Base-by-base conservation (phyloP, 37 sponge, comb jelly and placozoan genomes). In the Tethya wilhelma region DNA sequence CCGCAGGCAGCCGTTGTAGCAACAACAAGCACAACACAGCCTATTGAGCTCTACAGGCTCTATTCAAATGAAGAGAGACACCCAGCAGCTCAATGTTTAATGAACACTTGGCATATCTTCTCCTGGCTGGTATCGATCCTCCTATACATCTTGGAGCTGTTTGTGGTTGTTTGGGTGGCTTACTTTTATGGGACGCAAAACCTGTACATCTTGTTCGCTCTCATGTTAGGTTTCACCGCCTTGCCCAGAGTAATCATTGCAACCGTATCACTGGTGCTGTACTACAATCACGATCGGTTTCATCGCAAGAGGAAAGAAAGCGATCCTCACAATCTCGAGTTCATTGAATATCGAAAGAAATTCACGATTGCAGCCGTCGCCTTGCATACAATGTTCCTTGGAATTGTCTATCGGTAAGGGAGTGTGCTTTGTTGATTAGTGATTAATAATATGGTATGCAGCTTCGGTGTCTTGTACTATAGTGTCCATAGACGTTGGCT, bases 391-490 rank as follows among this genome's bases (percentile, higher is more conserved):
- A 1, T 87, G 31, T 32, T 60, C 5, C 33, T 87, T 33, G 87
- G 81, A 56, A 34, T 74, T 1, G 68, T 87, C 44, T 87, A 87
- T 28, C 45, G 87, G 87, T 87, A 33, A 56, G 75, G 44, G 17
- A 29, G n/a, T 1, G 30, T 56, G 25, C n/a, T n/a, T n/a, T n/a
- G n/a, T n/a, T n/a, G n/a, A n/a, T n/a, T n/a, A n/a, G n/a, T n/a
- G n/a, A n/a, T n/a, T n/a, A n/a, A n/a, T n/a, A n/a, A n/a, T n/a
- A n/a, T n/a, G n/a, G n/a, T n/a, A n/a, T n/a, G n/a, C n/a, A n/a
- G n/a, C n/a, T n/a, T n/a, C n/a, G n/a, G n/a, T n/a, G n/a, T n/a
- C n/a, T n/a, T n/a, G n/a, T n/a, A n/a, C n/a, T n/a, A n/a, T n/a
- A n/a, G n/a, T n/a, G n/a, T n/a, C n/a, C n/a, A n/a, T n/a, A n/a